phyloP scores from a whole-genome alignment of 2,113 vertebrate genomes.

The Gopherus flavomarginatus region DNA sequence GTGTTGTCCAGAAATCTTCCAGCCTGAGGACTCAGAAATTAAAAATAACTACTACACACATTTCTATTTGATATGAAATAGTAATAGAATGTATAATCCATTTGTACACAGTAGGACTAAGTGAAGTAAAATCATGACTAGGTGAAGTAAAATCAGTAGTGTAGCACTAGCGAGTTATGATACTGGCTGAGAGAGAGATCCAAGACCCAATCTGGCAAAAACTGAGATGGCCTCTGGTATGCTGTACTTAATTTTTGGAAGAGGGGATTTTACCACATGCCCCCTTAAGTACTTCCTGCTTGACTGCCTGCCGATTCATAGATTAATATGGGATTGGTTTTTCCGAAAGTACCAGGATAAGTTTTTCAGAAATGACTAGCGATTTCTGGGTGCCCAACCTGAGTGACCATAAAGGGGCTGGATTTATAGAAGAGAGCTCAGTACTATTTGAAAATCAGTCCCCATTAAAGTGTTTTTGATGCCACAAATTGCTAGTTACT shows the following conservation, averaged over 20 bases:
- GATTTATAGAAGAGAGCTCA: neutral
- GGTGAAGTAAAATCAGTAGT: conserved; percentile 24
- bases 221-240: conserved; percentile 33
- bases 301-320: conserved; percentile 1
- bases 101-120: conserved; percentile 37
- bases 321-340: neutral
- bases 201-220: neutral
- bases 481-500: neutral
- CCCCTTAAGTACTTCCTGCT: neutral
- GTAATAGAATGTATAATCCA: conserved; percentile 30
- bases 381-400: neutral
- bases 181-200: conserved; percentile 7
- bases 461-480: neutral
- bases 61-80: conserved; percentile 43
- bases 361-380: neutral
- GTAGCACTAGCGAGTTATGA: conserved; percentile 49
- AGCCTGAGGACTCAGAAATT: conserved; percentile 2
- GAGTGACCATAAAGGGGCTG: neutral
- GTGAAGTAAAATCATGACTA: conserved; percentile 34
- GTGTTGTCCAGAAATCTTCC: conserved; percentile 14
- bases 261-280: conserved; percentile 26
- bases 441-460: neutral
- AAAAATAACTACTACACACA: neutral
- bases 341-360: neutral
- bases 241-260: conserved; percentile 41